These are phyloP conservation scores for Micropterix aruncella DNA, from an alignment of 2,888 invertebrate species.

Conservation along the genomic window DNA sequence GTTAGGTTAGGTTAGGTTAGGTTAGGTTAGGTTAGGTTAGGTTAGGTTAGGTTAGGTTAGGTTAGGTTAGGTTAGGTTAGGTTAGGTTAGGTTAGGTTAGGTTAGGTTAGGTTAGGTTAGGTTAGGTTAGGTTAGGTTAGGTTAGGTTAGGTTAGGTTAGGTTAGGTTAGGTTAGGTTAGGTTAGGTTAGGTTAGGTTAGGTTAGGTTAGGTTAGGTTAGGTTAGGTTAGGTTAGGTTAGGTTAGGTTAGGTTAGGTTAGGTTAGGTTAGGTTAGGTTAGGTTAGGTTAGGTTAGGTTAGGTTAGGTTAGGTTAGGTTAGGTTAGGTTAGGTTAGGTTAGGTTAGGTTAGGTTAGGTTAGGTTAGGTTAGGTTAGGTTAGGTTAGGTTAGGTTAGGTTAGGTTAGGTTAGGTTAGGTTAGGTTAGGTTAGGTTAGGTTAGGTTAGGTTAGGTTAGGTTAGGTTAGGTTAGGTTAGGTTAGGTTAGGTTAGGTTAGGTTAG, in stretches of 20 bases:
- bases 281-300: not conserved
- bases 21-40: not conserved
- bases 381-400: not conserved
- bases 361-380: not conserved
- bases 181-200: not conserved
- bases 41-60: constrained; percentile 4
- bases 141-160: constrained; percentile 2
- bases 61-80: not conserved
- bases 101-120: not conserved
- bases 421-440: not conserved
- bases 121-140: constrained; percentile 1
- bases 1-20: not conserved
- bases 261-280: not conserved
- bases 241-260: not conserved
- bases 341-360: not conserved
- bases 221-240: constrained; percentile 4
- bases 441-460: not conserved
- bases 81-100: not conserved
- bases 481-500: constrained; percentile 1
- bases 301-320: constrained; percentile 1
- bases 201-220: not conserved
- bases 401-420: constrained; percentile 4
- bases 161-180: not conserved
- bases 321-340: constrained; percentile 2
- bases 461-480: not conserved